phyloP scores from a whole-genome alignment of 1,140 invertebrate species.

The Latrodectus geometricus region DNA sequence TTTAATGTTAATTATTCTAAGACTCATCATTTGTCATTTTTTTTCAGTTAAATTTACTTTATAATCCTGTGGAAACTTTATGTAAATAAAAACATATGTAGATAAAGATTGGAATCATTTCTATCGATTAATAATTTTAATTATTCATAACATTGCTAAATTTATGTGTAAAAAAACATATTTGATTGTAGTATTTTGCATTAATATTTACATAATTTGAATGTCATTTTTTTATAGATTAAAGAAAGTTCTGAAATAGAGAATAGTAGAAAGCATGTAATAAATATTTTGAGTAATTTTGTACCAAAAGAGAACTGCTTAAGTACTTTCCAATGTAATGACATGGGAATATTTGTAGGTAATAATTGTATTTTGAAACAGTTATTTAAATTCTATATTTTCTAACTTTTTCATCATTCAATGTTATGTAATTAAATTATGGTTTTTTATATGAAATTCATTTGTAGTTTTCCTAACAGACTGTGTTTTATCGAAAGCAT shows the following conservation, averaged over 20 bases:
- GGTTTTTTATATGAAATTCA: background rate
- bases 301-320: conserved; percentile 43
- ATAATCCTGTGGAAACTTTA: no score
- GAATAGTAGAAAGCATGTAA: conserved; percentile 30
- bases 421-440: background rate
- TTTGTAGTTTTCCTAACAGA: background rate
- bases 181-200: no score
- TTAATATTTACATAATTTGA: no score
- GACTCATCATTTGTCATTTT: no score
- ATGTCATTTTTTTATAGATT: conserved; percentile 11
- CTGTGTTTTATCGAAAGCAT: background rate
- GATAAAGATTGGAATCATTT: no score
- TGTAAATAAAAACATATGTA: no score
- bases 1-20: no score
- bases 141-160: no score
- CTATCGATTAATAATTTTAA: no score
- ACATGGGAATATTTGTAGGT: conserved; percentile 53
- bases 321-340: conserved; percentile 15
- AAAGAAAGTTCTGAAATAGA: conserved; percentile 9
- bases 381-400: background rate
- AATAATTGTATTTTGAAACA: background rate
- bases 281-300: conserved; percentile 33
- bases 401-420: background rate
- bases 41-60: no score
- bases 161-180: no score